Conservation (phyloP, 2,113 vertebrate genomes). For the Orientallactaga bullata region DNA sequence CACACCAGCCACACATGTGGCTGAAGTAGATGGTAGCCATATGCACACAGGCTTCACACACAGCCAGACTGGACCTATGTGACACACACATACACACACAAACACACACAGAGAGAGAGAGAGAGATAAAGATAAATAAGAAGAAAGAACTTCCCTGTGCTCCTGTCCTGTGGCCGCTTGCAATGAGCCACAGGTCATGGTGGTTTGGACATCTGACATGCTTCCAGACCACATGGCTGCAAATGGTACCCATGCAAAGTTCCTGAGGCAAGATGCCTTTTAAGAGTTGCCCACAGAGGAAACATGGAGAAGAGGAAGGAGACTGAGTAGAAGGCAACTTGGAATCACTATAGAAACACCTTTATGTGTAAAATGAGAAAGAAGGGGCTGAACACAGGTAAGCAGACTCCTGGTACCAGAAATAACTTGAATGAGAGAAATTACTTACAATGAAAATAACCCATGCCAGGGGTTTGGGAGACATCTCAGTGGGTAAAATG, state of each 20-base stretch:
- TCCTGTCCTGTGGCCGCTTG: background rate
- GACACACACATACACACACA: conserved; percentile 47
- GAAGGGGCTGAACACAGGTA: no score
- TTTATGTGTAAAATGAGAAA: background rate
- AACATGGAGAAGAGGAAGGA: accelerated
- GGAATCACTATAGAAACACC: background rate
- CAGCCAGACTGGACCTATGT: conserved; percentile 58
- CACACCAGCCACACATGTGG: background rate
- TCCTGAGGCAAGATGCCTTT: background rate
- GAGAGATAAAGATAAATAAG: background rate
- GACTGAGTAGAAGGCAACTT: background rate
- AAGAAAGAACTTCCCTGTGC: background rate
- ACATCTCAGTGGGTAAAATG: no score
- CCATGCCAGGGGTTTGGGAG: background rate
- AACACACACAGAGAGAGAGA: background rate
- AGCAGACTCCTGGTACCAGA: background rate
- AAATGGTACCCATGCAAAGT: background rate
- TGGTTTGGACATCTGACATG: background rate
- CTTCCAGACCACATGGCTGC: background rate
- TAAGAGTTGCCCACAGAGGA: background rate
- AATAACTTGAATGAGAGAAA: background rate
- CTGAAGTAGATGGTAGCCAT: conserved; percentile 55
- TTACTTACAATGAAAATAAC: background rate
- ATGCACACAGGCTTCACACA: conserved; percentile 42
- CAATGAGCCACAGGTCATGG: background rate